Conservation (phyloP, 2,797 vertebrate genomes). For the Choloepus didactylus region DNA sequence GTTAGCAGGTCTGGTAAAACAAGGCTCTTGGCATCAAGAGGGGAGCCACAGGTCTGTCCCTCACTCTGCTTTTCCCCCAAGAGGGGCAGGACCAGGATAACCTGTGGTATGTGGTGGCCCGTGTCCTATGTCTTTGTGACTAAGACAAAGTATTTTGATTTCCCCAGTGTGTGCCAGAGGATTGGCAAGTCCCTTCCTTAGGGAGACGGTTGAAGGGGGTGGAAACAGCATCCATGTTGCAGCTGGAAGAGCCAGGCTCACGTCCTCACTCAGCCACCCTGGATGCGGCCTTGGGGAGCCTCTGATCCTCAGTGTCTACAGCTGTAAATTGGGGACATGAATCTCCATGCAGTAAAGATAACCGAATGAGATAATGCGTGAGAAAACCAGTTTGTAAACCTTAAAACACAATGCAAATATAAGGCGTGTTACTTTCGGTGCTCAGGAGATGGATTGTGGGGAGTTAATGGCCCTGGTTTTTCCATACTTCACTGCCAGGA, state of each 20-base stretch:
- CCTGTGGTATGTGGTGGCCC: neutral
- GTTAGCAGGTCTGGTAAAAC: conserved; percentile 31
- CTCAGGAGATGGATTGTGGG: conserved; percentile 29
- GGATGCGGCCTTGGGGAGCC: neutral
- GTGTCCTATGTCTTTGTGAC: neutral
- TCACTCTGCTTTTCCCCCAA: neutral
- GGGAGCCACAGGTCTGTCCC: neutral
- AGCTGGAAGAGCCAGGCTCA: neutral
- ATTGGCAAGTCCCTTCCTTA: neutral
- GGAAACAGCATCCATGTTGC: neutral
- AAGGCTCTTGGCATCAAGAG: conserved; percentile 13
- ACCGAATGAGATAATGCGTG: conserved; percentile 3
- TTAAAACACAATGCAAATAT: conserved; percentile 17
- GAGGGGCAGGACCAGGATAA: neutral
- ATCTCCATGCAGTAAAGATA: neutral
- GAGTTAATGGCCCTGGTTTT: conserved; percentile 66
- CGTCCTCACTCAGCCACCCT: neutral
- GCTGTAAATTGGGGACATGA: neutral
- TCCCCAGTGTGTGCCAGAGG: neutral
- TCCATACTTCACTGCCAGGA: conserved; percentile 53
- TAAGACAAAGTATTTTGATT: neutral
- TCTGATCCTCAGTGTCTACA: conserved; percentile 28
- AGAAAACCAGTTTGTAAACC: conserved; percentile 33
- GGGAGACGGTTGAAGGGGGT: neutral
- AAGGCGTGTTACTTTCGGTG: neutral